Conservation (phyloP, 2,113 vertebrate genomes). For the Microtus richardsoni region DNA sequence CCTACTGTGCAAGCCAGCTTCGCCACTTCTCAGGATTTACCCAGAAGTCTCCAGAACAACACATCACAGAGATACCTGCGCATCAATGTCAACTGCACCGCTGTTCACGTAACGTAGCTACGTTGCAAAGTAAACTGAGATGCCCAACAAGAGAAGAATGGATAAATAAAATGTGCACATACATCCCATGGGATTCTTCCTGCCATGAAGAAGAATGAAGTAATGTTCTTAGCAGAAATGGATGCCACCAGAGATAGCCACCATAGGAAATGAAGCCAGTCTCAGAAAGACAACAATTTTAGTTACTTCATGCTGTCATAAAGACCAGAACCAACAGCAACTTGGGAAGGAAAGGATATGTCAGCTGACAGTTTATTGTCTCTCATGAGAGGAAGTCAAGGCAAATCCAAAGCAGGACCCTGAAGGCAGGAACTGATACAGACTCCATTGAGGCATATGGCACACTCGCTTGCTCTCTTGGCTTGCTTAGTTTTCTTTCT, state of each 20-base stretch:
- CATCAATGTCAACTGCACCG: background rate
- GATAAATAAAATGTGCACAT: background rate
- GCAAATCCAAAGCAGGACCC: background rate
- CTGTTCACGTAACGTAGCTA: background rate
- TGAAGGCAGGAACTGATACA: background rate
- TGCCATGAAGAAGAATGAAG: background rate
- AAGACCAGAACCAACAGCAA: background rate
- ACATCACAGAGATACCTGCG: background rate
- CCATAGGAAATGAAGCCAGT: background rate
- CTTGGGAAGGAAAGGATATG: background rate
- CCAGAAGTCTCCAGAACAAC: background rate
- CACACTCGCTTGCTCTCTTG: too few species aligned
- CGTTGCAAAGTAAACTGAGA: background rate
- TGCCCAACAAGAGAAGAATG: background rate
- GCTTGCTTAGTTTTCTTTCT: background rate
- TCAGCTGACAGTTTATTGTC: background rate
- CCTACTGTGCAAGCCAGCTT: background rate
- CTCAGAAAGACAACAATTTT: background rate
- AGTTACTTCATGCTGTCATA: background rate
- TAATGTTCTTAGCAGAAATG: background rate
- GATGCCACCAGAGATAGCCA: background rate
- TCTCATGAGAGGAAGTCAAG: background rate
- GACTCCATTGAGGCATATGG: fast-evolving
- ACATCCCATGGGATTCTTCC: background rate
- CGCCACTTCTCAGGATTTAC: background rate